Evolutionary conservation across 1,140 invertebrate species (phyloP), one percentile per base, ranked within the genome.

Genomic region (Camponotus vicinus): DNA sequence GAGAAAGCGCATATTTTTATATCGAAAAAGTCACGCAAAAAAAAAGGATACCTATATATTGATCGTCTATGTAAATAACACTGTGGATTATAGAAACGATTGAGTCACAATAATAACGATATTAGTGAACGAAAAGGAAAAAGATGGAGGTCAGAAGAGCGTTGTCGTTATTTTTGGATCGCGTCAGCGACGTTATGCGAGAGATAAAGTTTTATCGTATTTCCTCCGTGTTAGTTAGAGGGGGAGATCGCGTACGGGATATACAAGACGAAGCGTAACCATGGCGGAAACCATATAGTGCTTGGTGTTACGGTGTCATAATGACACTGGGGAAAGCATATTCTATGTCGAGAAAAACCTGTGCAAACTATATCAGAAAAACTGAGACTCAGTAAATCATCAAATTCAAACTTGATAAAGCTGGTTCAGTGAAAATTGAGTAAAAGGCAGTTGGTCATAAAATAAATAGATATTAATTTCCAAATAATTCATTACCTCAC

Each of bases 121-220:
- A 63, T 9, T n/a, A 40, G 63, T 37, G 40, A 2, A 59, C 11
- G 45, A 8, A 67, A 9, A 82, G 49, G 34, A 85, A 52, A 70
- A 70, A 32, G 45, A 73, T 4, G 9, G 42, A 59, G 77, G 64
- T 66, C 9, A 66, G 18, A 34, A 57, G 61, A 63, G 42, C 42
- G 57, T 57, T 45, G 64, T n/a, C 73, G 88, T 90, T 90, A 90
- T 90, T 90, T 90, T 90, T 90, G 86, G 89, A 90, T 78, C 70
- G 82, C 11, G 27, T 85, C 79, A 61, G 42, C 40, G 34, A 8
- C 77, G 76, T 49, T 77, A 18, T 15, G 15, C 45, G 37, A 63
- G 61, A 90, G 89, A 90, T 90, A 88, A 90, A 86, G 13, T 78
- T 88, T 90, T 90, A 90, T 90, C 89, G 59, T 82, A 59, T 66